Conservation (phyloP, 1,140 invertebrate genomes). For the Monomorium pharaonis region DNA sequence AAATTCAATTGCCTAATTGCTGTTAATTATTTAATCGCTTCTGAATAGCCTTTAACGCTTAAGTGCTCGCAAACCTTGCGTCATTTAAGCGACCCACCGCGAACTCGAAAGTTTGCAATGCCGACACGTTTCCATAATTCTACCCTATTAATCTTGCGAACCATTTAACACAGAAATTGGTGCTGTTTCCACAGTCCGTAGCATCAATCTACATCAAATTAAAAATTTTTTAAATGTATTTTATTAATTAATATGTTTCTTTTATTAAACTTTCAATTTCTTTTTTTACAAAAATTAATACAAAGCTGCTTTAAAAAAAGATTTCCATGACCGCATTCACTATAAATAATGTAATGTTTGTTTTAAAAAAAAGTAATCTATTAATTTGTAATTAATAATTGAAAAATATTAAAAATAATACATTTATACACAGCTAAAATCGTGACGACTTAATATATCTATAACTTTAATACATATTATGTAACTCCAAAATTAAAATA, state of each 20-base stretch:
- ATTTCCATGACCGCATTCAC: not conserved
- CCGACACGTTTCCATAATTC: conserved; percentile 34
- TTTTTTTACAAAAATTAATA: not conserved
- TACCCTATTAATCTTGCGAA: conserved; percentile 23
- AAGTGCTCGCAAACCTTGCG: conserved; percentile 79
- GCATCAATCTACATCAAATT: not conserved
- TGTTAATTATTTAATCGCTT: conserved; percentile 82
- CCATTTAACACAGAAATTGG: not conserved
- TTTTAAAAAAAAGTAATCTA: not conserved
- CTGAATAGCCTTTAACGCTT: conserved; percentile 78
- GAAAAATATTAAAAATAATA: not conserved
- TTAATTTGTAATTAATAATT: not conserved
- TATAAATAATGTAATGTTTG: not conserved
- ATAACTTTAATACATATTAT: no score
- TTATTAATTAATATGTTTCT: not conserved
- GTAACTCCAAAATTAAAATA: no score
- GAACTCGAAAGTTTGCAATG: conserved; percentile 70
- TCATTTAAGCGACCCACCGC: conserved; percentile 76
- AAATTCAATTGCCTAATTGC: conserved; percentile 83
- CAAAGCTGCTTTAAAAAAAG: not conserved
- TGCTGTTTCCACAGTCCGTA: not conserved
- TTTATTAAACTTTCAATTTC: not conserved
- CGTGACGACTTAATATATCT: no score
- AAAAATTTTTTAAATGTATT: not conserved
- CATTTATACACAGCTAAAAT: not conserved